Base-by-base conservation (phyloP, 2,888 invertebrate species). In the Chelonus formosanus region DNA sequence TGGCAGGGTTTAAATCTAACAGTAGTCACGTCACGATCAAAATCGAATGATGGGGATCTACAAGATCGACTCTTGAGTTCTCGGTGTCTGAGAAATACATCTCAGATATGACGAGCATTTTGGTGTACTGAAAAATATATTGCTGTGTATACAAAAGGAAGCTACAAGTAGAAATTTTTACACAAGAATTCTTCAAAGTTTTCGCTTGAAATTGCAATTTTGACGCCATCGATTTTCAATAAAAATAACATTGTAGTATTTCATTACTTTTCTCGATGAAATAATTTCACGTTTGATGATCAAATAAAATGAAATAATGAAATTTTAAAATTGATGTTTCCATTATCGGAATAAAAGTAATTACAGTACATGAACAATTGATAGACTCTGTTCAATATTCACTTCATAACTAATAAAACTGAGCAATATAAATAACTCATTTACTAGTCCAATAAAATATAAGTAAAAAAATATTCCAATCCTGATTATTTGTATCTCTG, bases 401-500 rank as follows among this genome's bases (percentile, higher is more conserved):
- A 36, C 40, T 35, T 59, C 20, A 20, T 35, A 31, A 34, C 50
- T 48, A 50, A 48, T 47, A 43, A n/a, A 40, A 40, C n/a, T 32
- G 36, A 60, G 60, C 50, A 43, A 50, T 36, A 40, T 31, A 36
- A 50, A 31, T 43, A 47, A 34, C 47, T 47, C 48, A 8, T 20
- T 47, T 10, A 57, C 63, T 50, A 55, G 55, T n/a, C 32, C 35
- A 48, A 60, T 59, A 44, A 62, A 56, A 53, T 47, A 43, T 36
- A 47, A 31, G 32, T 8, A 47, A 47, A 35, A 36, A 44, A 20
- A 10, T 36, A 50, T 36, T 48, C 20, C 52, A 53, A 32, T 10
- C 58, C 58, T 68, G 74, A 78, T 80, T 79, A 78, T 79, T 78
- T 20, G 20, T 20, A 20, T 20, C 20, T 20, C 20, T 20, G 20